A percentile compares a stretch with the other conserved stretches of the same genome.
Conservation (phyloP, 2,797 vertebrate species). For the Tolypeutes matacus region DNA sequence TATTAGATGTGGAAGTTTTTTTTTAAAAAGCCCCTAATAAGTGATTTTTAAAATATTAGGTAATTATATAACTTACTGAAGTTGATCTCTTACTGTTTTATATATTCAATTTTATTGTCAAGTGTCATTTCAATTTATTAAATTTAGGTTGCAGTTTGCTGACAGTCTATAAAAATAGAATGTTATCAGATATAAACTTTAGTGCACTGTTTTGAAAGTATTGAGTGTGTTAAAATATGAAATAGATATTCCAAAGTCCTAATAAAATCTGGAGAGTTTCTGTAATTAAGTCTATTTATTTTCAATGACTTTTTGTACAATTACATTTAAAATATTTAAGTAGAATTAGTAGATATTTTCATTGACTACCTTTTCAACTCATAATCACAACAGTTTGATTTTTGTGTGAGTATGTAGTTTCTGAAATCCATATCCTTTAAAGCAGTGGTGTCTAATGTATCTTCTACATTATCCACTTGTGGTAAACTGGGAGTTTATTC, state of each 20-base stretch:
- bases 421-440: not conserved
- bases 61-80: constrained; percentile 43
- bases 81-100: not conserved
- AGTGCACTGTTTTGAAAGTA: not conserved
- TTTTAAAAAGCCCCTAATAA: constrained; percentile 39
- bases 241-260: not conserved
- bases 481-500: constrained; percentile 13
- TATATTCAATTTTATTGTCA: constrained; percentile 14
- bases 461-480: not conserved
- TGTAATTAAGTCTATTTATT: not conserved
- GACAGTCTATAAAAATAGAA: not conserved
- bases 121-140: not conserved
- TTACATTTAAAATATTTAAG: not conserved
- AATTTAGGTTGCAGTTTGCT: constrained; percentile 26
- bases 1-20: constrained; percentile 21
- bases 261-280: constrained; percentile 39
- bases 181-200: not conserved
- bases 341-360: not conserved
- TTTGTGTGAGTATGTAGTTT: not conserved
- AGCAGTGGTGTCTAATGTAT: not conserved
- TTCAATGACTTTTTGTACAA: not conserved
- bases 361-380: constrained; percentile 13
- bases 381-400: not conserved
- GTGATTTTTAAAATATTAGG: not conserved
- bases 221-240: constrained; percentile 10